Conservation (phyloP, 2,113 vertebrate genomes). For the Terrapene triunguis region DNA sequence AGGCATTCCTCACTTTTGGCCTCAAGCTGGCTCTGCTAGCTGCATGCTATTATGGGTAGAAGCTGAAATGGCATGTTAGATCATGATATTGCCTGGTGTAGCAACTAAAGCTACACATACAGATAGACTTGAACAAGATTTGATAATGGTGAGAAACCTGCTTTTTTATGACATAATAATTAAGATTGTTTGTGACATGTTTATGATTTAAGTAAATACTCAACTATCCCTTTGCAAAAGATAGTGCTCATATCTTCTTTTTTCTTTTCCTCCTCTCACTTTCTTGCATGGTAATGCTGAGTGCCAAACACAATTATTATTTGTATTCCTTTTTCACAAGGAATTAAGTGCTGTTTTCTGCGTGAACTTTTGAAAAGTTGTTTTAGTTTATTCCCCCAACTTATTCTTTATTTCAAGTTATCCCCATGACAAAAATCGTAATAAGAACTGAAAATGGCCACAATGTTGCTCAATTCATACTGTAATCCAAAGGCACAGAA, state of each 20-base stretch:
- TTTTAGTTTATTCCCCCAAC: neutral
- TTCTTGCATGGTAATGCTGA: neutral
- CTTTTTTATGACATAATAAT: neutral
- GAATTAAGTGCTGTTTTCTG: neutral
- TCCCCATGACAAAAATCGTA: neutral
- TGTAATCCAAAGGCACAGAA: neutral
- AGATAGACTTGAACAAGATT: slow-evolving; percentile 14
- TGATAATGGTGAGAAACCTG: neutral
- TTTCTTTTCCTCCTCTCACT: neutral
- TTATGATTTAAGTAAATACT: neutral
- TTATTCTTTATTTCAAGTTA: neutral
- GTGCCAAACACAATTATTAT: neutral
- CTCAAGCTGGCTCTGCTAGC: neutral
- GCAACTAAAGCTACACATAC: slow-evolving; percentile 1
- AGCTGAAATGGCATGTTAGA: neutral
- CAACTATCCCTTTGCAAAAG: neutral
- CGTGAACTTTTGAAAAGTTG: neutral
- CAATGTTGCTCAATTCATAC: neutral
- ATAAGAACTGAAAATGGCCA: neutral
- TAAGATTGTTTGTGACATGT: neutral
- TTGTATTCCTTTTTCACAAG: neutral
- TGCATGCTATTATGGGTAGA: neutral
- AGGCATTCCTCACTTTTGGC: neutral
- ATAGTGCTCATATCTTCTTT: neutral
- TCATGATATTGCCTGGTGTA: neutral